Evolutionary conservation across 2,113 vertebrate species (phyloP).

Genomic region (Syngnathus scovelli): DNA sequence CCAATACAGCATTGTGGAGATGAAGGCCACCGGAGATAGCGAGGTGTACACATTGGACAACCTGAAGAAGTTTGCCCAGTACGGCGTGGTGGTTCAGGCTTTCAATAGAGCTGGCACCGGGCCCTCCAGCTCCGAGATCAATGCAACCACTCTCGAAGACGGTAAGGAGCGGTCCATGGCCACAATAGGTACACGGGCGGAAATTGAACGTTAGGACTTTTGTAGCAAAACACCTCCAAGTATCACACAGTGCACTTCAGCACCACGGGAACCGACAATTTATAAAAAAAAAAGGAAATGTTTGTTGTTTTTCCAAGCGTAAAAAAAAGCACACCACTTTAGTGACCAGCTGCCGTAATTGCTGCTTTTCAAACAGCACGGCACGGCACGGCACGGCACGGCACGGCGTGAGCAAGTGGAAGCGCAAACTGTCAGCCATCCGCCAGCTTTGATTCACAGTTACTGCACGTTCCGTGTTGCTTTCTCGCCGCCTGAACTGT

Average conservation of each 20-base stretch:
- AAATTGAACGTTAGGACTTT: too few species aligned
- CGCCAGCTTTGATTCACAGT: slow-evolving; percentile 26
- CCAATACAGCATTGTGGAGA: slow-evolving; percentile 98
- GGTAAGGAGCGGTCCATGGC: slow-evolving; percentile 60
- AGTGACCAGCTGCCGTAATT: slow-evolving; percentile 1
- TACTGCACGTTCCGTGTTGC: slow-evolving; percentile 15
- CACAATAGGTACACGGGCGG: neutral
- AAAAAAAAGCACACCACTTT: neutral
- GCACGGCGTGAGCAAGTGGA: neutral
- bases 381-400: neutral
- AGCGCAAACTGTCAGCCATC: slow-evolving; percentile 10
- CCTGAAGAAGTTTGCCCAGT: slow-evolving; percentile 97
- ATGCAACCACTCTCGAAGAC: slow-evolving; percentile 90
- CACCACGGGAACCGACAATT: neutral
- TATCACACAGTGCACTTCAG: too few species aligned
- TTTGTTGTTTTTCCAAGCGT: neutral
- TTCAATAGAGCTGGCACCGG: slow-evolving; percentile 95
- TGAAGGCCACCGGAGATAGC: slow-evolving; percentile 94
- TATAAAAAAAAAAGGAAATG: neutral
- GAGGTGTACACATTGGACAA: slow-evolving; percentile 97
- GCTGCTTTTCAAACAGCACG: slow-evolving; percentile 5
- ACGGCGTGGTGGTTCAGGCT: slow-evolving; percentile 95
- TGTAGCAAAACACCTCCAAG: neutral
- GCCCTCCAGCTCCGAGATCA: slow-evolving; percentile 95
- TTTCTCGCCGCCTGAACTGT: slow-evolving; percentile 22